These are phyloP conservation scores for Grammomys dolichurus DNA, from an alignment of 2,113 vertebrate genomes.

Conservation along the genomic window DNA sequence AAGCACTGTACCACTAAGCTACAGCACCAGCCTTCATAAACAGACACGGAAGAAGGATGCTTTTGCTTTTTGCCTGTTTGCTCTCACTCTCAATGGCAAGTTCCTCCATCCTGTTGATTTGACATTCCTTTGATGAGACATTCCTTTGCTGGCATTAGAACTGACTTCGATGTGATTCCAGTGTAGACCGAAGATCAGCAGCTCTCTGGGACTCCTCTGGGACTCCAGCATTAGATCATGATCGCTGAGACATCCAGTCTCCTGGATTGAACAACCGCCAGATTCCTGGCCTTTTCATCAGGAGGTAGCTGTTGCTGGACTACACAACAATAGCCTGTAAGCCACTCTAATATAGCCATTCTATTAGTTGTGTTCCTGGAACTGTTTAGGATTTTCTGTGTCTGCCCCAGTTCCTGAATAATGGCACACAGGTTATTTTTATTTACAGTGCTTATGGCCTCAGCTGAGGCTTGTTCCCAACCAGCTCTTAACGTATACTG, in stretches of 20 bases:
- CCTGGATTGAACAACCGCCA: background rate
- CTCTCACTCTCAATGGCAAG: background rate
- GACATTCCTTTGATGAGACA: background rate
- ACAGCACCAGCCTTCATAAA: background rate
- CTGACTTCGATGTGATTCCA: background rate
- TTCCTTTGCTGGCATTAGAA: background rate
- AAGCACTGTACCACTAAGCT: background rate
- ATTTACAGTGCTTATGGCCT: too few species aligned
- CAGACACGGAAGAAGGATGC: background rate
- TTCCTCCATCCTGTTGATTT: background rate
- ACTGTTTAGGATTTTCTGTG: too few species aligned
- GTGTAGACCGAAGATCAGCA: background rate
- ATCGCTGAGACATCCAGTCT: background rate
- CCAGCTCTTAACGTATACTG: too few species aligned
- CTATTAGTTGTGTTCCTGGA: background rate
- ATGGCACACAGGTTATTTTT: too few species aligned
- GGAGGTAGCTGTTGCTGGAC: background rate
- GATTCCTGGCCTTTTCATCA: background rate
- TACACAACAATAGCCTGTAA: background rate
- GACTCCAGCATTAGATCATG: background rate
- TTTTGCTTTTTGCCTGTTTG: background rate
- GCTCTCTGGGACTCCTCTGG: background rate
- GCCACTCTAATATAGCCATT: background rate
- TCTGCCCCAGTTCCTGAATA: too few species aligned
- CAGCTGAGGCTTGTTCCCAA: too few species aligned